phyloP scores from a whole-genome alignment of 2,888 invertebrate species.

The Ornithoptera priamus region DNA sequence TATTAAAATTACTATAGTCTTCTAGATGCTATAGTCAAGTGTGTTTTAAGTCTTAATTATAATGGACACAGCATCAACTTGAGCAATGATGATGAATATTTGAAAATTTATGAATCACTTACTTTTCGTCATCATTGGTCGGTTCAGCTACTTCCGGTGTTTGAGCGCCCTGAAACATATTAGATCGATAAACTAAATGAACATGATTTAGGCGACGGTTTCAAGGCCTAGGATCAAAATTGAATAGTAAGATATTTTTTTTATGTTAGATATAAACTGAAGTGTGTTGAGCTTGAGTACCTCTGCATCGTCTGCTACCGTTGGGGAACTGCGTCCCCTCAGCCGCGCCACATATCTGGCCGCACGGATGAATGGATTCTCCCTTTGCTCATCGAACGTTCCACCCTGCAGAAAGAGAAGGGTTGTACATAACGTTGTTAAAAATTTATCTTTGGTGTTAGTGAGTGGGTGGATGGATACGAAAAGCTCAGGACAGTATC shows the following conservation, averaged over 20 bases:
- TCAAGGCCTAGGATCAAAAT: too few species aligned
- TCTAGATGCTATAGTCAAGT: too few species aligned
- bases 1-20: too few species aligned
- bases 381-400: constrained; percentile 82
- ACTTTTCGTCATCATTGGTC: constrained; percentile 46
- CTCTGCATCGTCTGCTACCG: constrained; percentile 30
- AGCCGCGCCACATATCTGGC: constrained; percentile 61
- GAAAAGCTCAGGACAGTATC: too few species aligned
- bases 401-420: constrained; percentile 76
- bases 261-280: too few species aligned
- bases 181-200: not conserved
- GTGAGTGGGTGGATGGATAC: too few species aligned
- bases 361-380: constrained; percentile 81
- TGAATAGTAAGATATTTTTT: too few species aligned
- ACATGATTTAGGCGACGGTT: not conserved
- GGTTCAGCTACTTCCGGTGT: constrained; percentile 43
- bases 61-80: too few species aligned
- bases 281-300: not conserved
- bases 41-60: too few species aligned
- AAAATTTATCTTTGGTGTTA: too few species aligned
- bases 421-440: too few species aligned
- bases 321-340: constrained; percentile 33
- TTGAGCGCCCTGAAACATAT: constrained; percentile 42
- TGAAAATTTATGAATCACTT: constrained; percentile 34
- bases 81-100: not conserved